Percentiles rank a stretch among this genome's conserved stretches.
Conservation (phyloP, 1,140 invertebrate genomes). For the Cherax destructor region DNA sequence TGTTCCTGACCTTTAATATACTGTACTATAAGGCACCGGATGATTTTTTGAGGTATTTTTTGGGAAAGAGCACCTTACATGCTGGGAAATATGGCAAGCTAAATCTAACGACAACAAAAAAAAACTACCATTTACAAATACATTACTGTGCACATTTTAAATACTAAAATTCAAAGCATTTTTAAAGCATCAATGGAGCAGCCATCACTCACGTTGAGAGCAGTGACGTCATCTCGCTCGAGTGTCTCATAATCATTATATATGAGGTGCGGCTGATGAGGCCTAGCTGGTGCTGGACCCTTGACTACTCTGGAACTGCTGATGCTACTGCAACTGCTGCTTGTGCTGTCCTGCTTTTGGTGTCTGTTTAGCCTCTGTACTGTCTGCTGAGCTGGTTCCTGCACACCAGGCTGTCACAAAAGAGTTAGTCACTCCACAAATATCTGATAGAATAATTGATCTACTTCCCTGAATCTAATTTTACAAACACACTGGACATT, state of each 20-base stretch:
- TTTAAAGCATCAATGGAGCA: background rate
- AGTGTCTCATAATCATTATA: background rate
- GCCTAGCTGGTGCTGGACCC: slow-evolving; percentile 46
- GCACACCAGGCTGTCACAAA: background rate
- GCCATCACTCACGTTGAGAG: background rate
- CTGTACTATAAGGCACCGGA: no score
- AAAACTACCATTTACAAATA: no score
- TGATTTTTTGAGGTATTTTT: no score
- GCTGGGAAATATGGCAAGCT: no score
- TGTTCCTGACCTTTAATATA: no score
- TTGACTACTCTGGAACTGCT: background rate
- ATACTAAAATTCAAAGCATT: no score
- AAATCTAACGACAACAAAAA: no score
- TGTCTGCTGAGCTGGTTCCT: slow-evolving; percentile 35
- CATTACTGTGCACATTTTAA: no score
- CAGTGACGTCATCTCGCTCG: background rate
- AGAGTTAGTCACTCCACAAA: background rate
- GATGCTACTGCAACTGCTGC: slow-evolving; percentile 27
- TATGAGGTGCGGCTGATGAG: slow-evolving; percentile 17
- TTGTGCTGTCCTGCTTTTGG: slow-evolving; percentile 41
- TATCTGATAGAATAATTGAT: no score
- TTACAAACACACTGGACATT: no score
- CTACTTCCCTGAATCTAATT: no score
- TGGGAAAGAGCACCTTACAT: no score
- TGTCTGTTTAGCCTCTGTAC: background rate